Evolutionary conservation across 1,140 invertebrate species (phyloP).

Genomic region (Steinernema khuongi): DNA sequence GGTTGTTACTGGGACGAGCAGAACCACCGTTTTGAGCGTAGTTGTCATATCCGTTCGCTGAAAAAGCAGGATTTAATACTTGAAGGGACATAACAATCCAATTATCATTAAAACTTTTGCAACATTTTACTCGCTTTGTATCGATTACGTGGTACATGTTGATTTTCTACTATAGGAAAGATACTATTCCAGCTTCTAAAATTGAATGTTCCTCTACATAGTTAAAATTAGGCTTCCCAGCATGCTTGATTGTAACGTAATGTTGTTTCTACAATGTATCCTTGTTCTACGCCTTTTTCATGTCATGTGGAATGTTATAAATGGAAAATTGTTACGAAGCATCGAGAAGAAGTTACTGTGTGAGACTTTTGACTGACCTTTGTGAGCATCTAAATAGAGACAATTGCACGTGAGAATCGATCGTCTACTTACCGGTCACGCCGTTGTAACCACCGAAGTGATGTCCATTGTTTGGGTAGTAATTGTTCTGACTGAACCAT

Average conservation of each 20-base stretch:
- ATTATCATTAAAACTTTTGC: background rate
- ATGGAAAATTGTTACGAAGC: background rate
- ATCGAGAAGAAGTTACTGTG: background rate
- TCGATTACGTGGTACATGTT: too few species aligned
- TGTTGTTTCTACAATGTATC: too few species aligned
- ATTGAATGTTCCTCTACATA: too few species aligned
- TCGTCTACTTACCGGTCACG: background rate
- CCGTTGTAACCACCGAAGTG: constrained; percentile 3
- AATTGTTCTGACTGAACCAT: constrained; percentile 4
- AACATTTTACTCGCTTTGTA: background rate
- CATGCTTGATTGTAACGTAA: background rate
- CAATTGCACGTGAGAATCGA: background rate
- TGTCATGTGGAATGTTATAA: background rate
- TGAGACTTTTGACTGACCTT: background rate
- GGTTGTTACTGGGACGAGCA: background rate
- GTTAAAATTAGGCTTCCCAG: too few species aligned
- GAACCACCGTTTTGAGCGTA: background rate
- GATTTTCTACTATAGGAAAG: too few species aligned
- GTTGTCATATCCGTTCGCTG: background rate
- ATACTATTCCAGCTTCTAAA: too few species aligned
- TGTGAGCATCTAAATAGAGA: background rate
- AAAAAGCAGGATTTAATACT: background rate
- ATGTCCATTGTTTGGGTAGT: background rate
- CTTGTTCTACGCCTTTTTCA: too few species aligned
- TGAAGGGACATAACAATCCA: background rate